Base-by-base conservation (phyloP, 2,888 invertebrate species). In the Drosophila nr. fundita region DNA sequence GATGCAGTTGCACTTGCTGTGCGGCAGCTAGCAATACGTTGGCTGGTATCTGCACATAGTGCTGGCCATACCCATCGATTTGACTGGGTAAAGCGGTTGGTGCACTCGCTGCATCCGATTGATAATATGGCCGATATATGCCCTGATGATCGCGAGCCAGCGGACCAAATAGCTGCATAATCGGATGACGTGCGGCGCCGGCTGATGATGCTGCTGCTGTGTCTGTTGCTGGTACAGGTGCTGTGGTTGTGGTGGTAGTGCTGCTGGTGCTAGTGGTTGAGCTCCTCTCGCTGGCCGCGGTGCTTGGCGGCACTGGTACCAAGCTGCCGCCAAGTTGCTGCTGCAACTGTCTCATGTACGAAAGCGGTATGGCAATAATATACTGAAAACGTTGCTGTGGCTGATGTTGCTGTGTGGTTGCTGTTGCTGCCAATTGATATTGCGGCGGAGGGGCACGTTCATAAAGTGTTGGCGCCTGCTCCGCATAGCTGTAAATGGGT, bases 331-430 rank as follows among this genome's bases (percentile, higher is more conserved):
- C 45, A 30, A 63, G 72, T 34, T 91, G 91, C 36, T 89, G 90
- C 34, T 92, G 92, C 68, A 92, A 60, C 66, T 91, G 91, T 0
- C 92, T 85, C 80, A 91, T 78, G 67, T 92, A 89, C 2, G 91
- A 89, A 30, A 91, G 59, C 1, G 92, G 92, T 58, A 92, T 91
- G 66, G 92, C 92, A 45, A 92, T 90, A 61, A 91, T 84, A 55
- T 92, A 92, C 65, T 92, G 92, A 21, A 91, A 64, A 60, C 91
- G 91, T 15, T 91, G 91, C 15, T 90, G 91, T 8, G 54, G 60
- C 40, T 62, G 29, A 11, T 49, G 71, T 29, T 68, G 73, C 57
- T 82, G 89, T 15, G 53, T 8, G n/a, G 53, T 13, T 48, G 71
- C 58, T 24, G 76, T 48, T 66, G 79, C 62, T 73, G 78, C 64